Evolutionary conservation across 92 coral and sea anemone species (phyloP), one percentile per base, ranked within the genome.

Genomic region (Porites cylindrica): DNA sequence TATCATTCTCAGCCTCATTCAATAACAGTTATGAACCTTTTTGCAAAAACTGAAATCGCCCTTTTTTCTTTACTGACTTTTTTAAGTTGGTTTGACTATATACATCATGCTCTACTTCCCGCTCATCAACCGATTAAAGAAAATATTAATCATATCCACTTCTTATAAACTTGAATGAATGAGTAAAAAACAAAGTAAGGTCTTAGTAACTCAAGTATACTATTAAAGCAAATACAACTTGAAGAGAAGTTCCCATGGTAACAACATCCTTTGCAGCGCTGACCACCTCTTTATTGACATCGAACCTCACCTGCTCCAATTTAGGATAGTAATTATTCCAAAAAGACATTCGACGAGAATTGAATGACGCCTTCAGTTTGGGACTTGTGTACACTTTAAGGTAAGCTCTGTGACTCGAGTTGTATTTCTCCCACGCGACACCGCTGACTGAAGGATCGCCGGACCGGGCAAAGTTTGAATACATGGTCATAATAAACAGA

Each of bases 281-380:
- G 74, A 8, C 52, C 32, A 70, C 70, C 43, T 58, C 47, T 13
- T 70, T 20, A 19, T 8, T 19, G 58, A 21, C 61, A 20, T 86
- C 88, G 64, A 91, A 72, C 61, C 58, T 51, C 0, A 81, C 70
- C 19, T 87, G 70, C 12, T 63, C 51, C 51, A 95, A 82, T 80
- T 93, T 91, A 52, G 98, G 96, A 54, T 93, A 83, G 67, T 82
- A 95, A 76, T 82, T 75, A 60, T 95, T 95, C 98, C 98, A 95
- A 84, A 95, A 95, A 0, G 98, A 94, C 85, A 95, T 80, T 66
- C 91, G 85, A 32, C 92, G 91, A 56, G 89, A 81, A 85, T 91
- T 80, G 52, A 91, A 95, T 75, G 77, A 67, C 23, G 50, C 61
- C 29, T 81, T 83, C 88, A 91, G 82, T 85, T 91, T 72, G 70